Base-by-base conservation (phyloP, 2,888 invertebrate species). In the Crocallis elinguaria region DNA sequence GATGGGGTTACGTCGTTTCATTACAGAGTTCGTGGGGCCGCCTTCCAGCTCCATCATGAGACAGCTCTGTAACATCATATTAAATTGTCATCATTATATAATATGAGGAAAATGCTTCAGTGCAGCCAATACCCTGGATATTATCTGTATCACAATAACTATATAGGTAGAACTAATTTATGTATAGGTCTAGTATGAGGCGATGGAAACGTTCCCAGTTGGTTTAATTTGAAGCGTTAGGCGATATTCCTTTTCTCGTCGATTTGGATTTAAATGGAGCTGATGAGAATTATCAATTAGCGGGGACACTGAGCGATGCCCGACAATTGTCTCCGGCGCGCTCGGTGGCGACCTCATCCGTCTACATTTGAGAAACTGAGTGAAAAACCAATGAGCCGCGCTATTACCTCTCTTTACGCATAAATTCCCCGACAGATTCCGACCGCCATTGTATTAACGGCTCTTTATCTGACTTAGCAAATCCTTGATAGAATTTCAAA, bases 241-340 rank as follows among this genome's bases (percentile, higher is more conserved):
- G 67, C 78, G 68, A 70, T 76, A 76, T 52, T 42, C 53, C 50
- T 78, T 75, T 77, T 77, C 72, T 76, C 76, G 78, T 82, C 82
- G 81, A 88, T 86, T 71, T 77, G 82, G 86, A 86, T 86, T 88
- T 82, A 88, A 89, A 89, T 86, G 86, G 80, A 81, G 81, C 85
- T 78, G 81, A 86, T 81, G 82, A 79, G 88, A 86, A 86, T 88
- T 86, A 88, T 85, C 88, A 90, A 90, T 91, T 90, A 90, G 88
- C 68, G 81, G 66, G 71, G 90, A 88, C 90, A 85, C 82, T 88
- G 90, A 90, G 84, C 81, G 88, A 90, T 90, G 74, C 78, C 73
- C 81, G 82, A 86, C 88, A 82, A 89, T 89, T 86, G 88, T 89
- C 87, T 84, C 73, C 72, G 76, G 76, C 79, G 80, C 73, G 77